Percentiles rank a stretch among this genome's conserved stretches.
Evolutionary conservation across 2,797 vertebrate species (phyloP).

Genomic region (Pteropus rufus): DNA sequence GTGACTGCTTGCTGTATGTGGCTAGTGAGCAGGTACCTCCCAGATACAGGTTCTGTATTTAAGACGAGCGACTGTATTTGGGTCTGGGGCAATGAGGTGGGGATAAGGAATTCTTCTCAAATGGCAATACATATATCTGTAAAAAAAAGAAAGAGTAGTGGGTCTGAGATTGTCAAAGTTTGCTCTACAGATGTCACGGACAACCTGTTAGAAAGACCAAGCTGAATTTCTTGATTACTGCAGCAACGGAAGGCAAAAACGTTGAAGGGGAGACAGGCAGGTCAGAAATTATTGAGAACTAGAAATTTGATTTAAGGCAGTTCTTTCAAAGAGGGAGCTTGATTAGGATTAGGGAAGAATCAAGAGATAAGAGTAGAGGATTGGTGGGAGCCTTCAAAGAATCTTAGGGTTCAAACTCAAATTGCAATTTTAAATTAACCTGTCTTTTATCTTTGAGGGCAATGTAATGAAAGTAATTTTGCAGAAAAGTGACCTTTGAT

Average conservation of each 20-base stretch:
- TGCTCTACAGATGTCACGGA: background rate
- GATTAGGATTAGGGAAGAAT: background rate
- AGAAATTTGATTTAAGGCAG: background rate
- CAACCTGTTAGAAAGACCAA: background rate
- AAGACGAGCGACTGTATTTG: background rate
- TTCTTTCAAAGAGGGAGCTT: background rate
- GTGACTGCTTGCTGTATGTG: background rate
- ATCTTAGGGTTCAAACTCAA: background rate
- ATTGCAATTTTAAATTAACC: slow-evolving; percentile 64
- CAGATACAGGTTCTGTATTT: background rate
- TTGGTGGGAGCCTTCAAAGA: background rate
- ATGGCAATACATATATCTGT: background rate
- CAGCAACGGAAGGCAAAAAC: background rate
- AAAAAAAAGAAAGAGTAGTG: background rate
- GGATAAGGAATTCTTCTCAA: background rate
- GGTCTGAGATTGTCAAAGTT: background rate
- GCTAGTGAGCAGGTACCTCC: background rate
- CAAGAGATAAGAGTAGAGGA: background rate
- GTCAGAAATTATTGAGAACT: background rate
- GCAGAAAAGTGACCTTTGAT: slow-evolving; percentile 67
- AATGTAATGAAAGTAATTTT: slow-evolving; percentile 74
- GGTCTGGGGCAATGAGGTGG: background rate
- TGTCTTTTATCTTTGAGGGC: slow-evolving; percentile 66
- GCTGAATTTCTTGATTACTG: background rate
- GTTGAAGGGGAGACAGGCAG: background rate